Percentiles rank a stretch among this genome's conserved stretches.
phyloP scores from a whole-genome alignment of 30 jellyfish, hydroid and myxozoan genomes.

The Chrysaora quinquecirrha region DNA sequence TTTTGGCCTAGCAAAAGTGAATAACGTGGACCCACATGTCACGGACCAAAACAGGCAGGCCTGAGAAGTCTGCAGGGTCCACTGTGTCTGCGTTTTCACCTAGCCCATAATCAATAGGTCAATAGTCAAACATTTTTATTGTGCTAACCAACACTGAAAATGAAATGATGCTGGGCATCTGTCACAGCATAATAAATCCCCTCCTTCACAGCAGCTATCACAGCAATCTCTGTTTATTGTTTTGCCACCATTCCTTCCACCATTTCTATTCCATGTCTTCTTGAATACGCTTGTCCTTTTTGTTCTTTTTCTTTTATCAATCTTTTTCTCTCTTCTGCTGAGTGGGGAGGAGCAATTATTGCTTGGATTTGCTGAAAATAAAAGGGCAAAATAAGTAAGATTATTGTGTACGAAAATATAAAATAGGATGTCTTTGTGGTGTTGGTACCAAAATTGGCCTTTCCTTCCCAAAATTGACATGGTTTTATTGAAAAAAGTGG shows the following conservation, averaged over 20 bases:
- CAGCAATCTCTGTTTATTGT: conserved; percentile 95
- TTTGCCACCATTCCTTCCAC: conserved; percentile 73
- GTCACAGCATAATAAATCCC: conserved; percentile 96
- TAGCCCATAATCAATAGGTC: no score
- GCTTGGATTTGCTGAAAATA: conserved; percentile 88
- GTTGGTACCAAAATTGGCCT: no score
- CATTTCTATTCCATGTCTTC: conserved; percentile 39
- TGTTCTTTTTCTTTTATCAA: conserved; percentile 42
- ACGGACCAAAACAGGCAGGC: no score
- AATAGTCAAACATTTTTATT: no score
- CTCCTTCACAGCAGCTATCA: conserved; percentile 96
- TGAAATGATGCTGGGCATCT: conserved; percentile 98
- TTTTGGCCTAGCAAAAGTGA: no score
- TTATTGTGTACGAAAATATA: no score
- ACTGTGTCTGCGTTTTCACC: no score
- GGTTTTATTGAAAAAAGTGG: no score
- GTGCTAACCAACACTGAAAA: conserved; percentile 93
- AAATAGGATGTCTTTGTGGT: no score
- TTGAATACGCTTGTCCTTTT: conserved; percentile 48
- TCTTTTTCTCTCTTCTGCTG: conserved; percentile 84
- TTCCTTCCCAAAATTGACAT: no score
- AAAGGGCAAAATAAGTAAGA: not conserved
- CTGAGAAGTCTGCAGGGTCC: no score
- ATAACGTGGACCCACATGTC: no score
- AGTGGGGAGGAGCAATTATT: conserved; percentile 96